Evolutionary conservation across 2,113 vertebrate genomes (phyloP), one percentile per base, ranked within the genome.

Genomic region (Cebus imitator): DNA sequence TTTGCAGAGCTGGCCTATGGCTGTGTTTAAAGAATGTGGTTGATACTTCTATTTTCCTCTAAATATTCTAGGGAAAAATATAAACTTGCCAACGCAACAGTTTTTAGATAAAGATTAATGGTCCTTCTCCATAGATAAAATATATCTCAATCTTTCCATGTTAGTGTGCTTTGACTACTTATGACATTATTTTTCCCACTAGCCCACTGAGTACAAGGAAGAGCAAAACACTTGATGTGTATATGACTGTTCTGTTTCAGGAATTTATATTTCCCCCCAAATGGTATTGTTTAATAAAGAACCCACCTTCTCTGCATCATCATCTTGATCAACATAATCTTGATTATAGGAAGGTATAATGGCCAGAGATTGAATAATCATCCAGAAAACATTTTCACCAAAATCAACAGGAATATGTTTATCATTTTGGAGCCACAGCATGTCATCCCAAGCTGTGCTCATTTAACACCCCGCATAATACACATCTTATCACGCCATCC

Each of bases 21-120:
- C 98, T 98, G 98, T 97, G 98, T 98, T 98, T 98, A 98, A 98
- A 95, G 8, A 98, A 98, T 97, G 97, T 96, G 91, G 98, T 97
- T 98, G 97, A 97, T 97, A 95, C 91, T 96, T 97, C 94, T 70
- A 80, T 96, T 96, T 97, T 72, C 68, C 95, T 98, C 95, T 97
- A 96, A 98, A 98, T 98, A 98, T 97, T 95, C 91, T 78, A 94
- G 94, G 64, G 81, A 83, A 86, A 96, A 84, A 88, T 90, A 96
- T 90, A 75, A 98, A 93, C 90, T 98, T 98, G 95, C 98, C 96
- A 96, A 97, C 61, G 91, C 81, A 97, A 98, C 96, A 92, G 97
- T 97, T 98, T 98, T 84, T 89, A 7, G 11, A 96, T 98, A 92
- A 96, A 98, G 91, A 98, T 96, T 95, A 98, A 98, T 98, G 98